A percentile compares a stretch with the other conserved stretches of the same genome.
Conservation (phyloP, 2,113 vertebrate genomes). For the Turdus rufiventris region DNA sequence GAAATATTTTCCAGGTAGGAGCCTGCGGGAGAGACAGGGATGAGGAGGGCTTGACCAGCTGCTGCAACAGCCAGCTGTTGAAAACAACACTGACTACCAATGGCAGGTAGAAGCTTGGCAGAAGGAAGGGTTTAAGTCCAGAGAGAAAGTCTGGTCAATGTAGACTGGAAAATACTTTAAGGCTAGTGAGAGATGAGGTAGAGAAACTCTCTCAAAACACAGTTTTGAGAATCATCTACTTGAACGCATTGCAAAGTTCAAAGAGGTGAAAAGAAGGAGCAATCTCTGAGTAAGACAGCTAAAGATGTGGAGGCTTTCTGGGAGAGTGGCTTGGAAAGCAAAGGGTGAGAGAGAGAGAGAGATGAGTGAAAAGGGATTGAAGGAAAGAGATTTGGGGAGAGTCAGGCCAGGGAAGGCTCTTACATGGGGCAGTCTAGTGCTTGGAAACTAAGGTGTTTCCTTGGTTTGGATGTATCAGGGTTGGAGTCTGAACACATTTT, state of each 20-base stretch:
- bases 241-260: neutral
- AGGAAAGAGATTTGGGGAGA: neutral
- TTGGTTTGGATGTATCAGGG: neutral
- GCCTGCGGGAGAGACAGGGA: neutral
- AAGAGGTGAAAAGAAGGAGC: neutral
- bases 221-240: neutral
- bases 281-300: neutral
- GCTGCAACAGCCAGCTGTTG: neutral
- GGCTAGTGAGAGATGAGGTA: neutral
- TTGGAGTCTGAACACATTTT: accelerated
- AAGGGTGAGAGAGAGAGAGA: neutral
- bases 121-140: neutral
- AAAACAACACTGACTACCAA: neutral
- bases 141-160: neutral
- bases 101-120: neutral
- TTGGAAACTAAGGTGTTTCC: neutral
- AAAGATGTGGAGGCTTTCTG: neutral
- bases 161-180: neutral
- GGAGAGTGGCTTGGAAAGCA: neutral
- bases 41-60: neutral
- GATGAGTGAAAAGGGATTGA: neutral
- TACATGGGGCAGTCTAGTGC: neutral
- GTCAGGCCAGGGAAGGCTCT: neutral
- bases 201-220: neutral
- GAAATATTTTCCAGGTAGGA: neutral